A percentile compares a stretch with the other conserved stretches of the same genome.
Conservation (phyloP, 2,888 invertebrate genomes). For the Andricus curvator region DNA sequence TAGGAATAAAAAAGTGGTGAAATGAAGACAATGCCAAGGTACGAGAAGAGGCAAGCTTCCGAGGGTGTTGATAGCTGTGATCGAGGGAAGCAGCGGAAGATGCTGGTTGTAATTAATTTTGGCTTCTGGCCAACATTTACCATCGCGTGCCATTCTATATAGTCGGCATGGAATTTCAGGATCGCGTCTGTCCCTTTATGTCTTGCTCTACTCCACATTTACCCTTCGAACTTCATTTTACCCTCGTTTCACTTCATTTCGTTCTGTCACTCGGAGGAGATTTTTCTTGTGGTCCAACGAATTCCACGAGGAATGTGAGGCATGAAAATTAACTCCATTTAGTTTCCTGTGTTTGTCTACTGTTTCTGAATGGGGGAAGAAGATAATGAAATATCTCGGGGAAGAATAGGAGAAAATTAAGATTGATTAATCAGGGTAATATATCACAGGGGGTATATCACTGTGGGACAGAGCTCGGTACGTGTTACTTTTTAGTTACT, state of each 20-base stretch:
- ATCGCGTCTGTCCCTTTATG: slow-evolving; percentile 55
- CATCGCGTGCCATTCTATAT: slow-evolving; percentile 61
- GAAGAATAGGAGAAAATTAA: background rate
- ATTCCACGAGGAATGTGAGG: background rate
- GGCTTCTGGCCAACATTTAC: slow-evolving; percentile 63
- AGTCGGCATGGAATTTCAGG: slow-evolving; percentile 59
- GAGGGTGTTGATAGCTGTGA: slow-evolving; percentile 46
- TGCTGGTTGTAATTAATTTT: slow-evolving; percentile 64
- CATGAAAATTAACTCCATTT: slow-evolving; percentile 9
- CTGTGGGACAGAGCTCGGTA: no score
- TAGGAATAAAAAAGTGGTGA: background rate
- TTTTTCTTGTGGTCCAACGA: background rate
- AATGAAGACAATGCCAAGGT: slow-evolving; percentile 24
- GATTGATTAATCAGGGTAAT: background rate
- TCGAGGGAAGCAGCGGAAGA: slow-evolving; percentile 48
- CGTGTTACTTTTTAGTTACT: no score
- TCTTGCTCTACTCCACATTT: slow-evolving; percentile 49
- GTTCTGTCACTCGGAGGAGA: slow-evolving; percentile 24
- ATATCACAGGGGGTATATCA: no score
- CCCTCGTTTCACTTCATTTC: slow-evolving; percentile 46
- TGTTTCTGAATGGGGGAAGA: background rate
- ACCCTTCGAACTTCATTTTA: slow-evolving; percentile 48
- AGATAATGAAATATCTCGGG: background rate
- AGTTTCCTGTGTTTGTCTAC: background rate
- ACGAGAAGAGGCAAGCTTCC: background rate